Base-by-base conservation (phyloP, 2,888 invertebrate genomes). In the Cataglyphis altisquamis region DNA sequence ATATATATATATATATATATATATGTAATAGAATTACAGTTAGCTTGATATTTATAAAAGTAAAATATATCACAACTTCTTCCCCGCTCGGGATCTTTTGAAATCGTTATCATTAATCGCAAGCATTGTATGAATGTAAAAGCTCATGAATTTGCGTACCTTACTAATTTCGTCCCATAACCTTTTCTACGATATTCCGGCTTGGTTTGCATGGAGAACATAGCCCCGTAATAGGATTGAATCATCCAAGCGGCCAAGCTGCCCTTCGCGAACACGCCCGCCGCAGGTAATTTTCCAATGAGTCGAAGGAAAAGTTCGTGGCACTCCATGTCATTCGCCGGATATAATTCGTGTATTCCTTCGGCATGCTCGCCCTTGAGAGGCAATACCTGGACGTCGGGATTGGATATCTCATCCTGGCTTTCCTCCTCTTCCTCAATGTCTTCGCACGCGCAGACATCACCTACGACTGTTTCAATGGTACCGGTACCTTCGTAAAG, bases 161-260 rank as follows among this genome's bases (percentile, higher is more conserved):
- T 94, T 70, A 94, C 94, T 88, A 95, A 89, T 86, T 93, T 93
- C 72, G 94, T 94, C 60, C 94, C 94, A 88, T 95, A 95, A 93
- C 97, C 97, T 95, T 97, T 97, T 91, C 96, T 96, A 87, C 97
- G 96, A 95, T 96, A 97, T 94, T 97, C 97, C 72, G 97, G 97
- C 92, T 97, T 96, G 82, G 98, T 98, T 95, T 98, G 98, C 98
- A 98, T 98, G 73, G 98, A 98, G 95, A 98, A 98, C 98, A 98
- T 98, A 86, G 98, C 98, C 36, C 98, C 98, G 95, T 98, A 98
- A 95, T 98, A 98, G 29, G 98, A 98, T 94, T 98, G 98, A 68
- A 98, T 97, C 98, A 98, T 98, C 98, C 98, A 98, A 39, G 98
- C 98, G 52, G 98, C 98, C 87, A 98, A 95, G 91, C 97, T 96